These are phyloP conservation scores for Hormaphis cornu DNA, from an alignment of 1,140 invertebrate species.

Conservation along the genomic window DNA sequence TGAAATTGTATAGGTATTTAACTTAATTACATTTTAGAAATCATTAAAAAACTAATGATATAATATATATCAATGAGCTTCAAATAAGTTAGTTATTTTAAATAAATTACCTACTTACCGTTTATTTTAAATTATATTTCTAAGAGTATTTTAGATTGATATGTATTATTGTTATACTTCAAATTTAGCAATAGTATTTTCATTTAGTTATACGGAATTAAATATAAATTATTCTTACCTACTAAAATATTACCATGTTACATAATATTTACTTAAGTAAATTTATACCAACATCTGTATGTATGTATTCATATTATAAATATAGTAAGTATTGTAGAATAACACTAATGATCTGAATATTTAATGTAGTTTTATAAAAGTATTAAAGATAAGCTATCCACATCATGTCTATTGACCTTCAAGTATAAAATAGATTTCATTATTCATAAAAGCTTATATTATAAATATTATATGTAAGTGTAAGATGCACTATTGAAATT, in stretches of 20 bases:
- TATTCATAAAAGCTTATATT: conserved; percentile 1
- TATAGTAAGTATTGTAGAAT: not conserved
- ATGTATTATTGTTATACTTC: not conserved
- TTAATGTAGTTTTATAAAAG: not conserved
- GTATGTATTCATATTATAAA: not conserved
- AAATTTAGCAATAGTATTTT: conserved; percentile 21
- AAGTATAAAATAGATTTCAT: not conserved
- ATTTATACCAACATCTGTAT: not conserved
- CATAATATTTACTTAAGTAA: not conserved
- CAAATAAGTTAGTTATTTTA: not conserved
- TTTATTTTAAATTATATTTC: conserved; percentile 2
- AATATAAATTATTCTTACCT: not conserved
- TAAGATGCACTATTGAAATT: not conserved
- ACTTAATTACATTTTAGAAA: not conserved
- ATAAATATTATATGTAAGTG: not conserved
- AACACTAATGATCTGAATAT: conserved; percentile 8
- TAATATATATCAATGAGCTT: conserved; percentile 5
- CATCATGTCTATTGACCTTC: conserved; percentile 4
- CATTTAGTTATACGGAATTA: conserved; percentile 4
- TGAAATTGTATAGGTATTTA: not conserved
- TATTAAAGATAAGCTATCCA: not conserved
- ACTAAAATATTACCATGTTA: not conserved
- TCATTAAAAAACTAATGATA: not conserved
- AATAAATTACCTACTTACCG: not conserved
- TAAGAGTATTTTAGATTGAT: not conserved